A percentile compares a stretch with the other conserved stretches of the same genome.
These are phyloP conservation scores for Sebastiscus tertius DNA, from an alignment of 2,797 vertebrate genomes.

Conservation along the genomic window DNA sequence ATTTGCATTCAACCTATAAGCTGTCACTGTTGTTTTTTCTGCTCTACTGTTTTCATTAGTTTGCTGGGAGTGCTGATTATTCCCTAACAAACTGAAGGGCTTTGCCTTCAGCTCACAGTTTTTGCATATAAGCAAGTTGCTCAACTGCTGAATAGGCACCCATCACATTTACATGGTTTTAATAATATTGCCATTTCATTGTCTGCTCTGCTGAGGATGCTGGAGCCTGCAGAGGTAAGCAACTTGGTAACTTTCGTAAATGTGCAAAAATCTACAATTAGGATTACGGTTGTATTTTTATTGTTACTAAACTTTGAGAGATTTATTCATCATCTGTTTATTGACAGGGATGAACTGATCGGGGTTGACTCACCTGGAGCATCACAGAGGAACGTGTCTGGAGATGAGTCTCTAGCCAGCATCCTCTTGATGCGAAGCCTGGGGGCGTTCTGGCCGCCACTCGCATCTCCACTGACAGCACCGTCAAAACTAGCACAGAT, in stretches of 20 bases:
- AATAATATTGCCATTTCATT: slow-evolving; percentile 17
- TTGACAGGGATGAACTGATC: background rate
- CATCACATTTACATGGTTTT: slow-evolving; percentile 6
- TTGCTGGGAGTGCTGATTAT: background rate
- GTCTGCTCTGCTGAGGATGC: background rate
- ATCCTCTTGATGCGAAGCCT: slow-evolving; percentile 86
- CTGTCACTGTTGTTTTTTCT: background rate
- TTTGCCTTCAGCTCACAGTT: background rate
- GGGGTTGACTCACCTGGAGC: slow-evolving; percentile 84
- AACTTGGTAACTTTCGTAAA: background rate
- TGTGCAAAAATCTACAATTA: background rate
- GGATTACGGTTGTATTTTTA: background rate
- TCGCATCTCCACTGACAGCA: slow-evolving; percentile 37
- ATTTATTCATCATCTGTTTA: background rate
- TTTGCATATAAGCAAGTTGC: background rate
- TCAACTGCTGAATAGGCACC: background rate
- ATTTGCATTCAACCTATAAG: background rate
- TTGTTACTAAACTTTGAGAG: background rate
- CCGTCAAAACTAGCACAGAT: slow-evolving; percentile 36
- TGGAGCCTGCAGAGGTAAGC: background rate
- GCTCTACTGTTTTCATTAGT: background rate
- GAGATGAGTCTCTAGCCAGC: slow-evolving; percentile 85
- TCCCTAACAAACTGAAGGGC: background rate
- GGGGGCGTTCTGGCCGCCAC: slow-evolving; percentile 43
- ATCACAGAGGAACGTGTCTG: slow-evolving; percentile 91